These are phyloP conservation scores for Yponomeuta plumbellus DNA, from an alignment of 2,888 invertebrate genomes.

Conservation along the genomic window DNA sequence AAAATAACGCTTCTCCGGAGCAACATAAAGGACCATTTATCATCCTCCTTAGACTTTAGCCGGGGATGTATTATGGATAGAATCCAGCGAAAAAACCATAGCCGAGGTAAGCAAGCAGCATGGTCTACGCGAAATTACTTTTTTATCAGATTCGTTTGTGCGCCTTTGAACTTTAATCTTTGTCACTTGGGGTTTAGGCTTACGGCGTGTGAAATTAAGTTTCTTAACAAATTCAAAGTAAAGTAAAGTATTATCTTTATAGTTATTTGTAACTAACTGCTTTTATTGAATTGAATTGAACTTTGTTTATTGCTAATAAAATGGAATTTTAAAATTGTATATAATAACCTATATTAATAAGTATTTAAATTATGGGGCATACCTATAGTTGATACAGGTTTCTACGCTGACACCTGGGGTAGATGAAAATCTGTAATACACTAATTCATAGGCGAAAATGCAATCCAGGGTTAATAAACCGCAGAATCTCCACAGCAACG, in stretches of 20 bases:
- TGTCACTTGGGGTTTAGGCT: not conserved
- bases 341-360: no score
- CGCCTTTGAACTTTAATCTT: not conserved
- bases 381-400: no score
- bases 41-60: constrained; percentile 41
- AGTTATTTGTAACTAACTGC: not conserved
- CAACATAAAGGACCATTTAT: constrained; percentile 63
- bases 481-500: not conserved
- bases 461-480: not conserved
- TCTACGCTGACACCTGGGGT: no score
- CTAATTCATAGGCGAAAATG: not conserved
- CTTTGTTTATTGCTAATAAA: no score
- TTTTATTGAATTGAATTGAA: no score
- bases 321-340: no score
- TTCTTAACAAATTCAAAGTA: not conserved
- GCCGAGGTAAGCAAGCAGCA: not conserved
- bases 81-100: not conserved
- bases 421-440: no score
- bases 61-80: constrained; percentile 10
- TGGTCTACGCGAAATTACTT: not conserved
- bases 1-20: constrained; percentile 57
- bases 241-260: not conserved
- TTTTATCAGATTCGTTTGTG: not conserved
- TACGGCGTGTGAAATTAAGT: not conserved
- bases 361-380: no score